These are phyloP conservation scores for Acanthoscelides obtectus DNA, from an alignment of 2,888 invertebrate species.

Conservation along the genomic window DNA sequence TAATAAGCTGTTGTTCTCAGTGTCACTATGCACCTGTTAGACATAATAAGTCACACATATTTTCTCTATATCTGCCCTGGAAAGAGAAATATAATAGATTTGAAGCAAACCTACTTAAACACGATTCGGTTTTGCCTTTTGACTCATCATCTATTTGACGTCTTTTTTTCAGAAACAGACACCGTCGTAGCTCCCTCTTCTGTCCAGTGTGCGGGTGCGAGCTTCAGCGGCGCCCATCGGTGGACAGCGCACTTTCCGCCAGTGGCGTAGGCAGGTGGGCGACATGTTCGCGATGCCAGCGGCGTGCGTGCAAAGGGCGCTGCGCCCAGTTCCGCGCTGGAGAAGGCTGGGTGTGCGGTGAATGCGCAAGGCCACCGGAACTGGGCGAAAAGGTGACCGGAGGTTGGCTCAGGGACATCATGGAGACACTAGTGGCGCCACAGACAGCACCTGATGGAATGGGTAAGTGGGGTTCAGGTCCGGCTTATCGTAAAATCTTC, in stretches of 20 bases:
- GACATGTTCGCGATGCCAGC: constrained; percentile 38
- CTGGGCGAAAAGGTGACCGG: constrained; percentile 1
- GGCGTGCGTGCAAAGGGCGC: constrained; percentile 37
- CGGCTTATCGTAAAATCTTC: neutral
- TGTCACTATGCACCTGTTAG: too few relatives aligned
- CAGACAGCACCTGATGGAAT: neutral
- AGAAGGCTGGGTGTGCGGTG: constrained; percentile 38
- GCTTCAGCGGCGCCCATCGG: neutral
- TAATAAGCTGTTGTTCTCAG: too few relatives aligned
- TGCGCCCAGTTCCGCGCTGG: constrained; percentile 32
- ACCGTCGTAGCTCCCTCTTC: neutral
- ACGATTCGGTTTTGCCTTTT: neutral
- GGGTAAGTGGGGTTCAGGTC: neutral
- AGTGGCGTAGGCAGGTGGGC: constrained; percentile 30
- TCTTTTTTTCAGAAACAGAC: neutral
- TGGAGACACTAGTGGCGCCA: constrained; percentile 27
- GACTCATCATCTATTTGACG: too few relatives aligned
- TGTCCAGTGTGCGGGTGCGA: neutral
- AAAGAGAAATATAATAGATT: too few relatives aligned
- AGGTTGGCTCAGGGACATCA: constrained; percentile 40
- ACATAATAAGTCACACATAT: too few relatives aligned
- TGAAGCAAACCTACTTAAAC: too few relatives aligned
- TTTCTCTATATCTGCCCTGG: too few relatives aligned
- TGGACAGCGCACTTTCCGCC: neutral
- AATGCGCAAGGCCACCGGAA: constrained; percentile 35